These are phyloP conservation scores for Strongylocentrotus purpuratus DNA, from an alignment of 35 echinoderm and acorn worm species.

Conservation along the genomic window DNA sequence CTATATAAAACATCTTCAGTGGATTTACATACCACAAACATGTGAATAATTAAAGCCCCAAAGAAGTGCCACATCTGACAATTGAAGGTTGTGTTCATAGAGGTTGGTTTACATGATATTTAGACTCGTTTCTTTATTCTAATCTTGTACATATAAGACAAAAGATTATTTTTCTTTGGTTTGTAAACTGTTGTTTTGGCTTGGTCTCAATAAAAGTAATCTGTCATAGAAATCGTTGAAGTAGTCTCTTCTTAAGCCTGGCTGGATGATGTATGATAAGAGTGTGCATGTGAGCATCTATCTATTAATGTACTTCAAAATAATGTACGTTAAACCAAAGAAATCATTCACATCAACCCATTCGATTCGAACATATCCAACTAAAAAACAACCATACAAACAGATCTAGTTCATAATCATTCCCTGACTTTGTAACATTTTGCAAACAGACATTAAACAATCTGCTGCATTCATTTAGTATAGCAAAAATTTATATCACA, in stretches of 20 bases:
- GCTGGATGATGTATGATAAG: background rate
- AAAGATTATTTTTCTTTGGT: conserved; percentile 21
- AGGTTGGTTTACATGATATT: background rate
- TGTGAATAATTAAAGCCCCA: background rate
- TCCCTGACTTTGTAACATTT: no score
- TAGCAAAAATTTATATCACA: no score
- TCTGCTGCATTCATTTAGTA: no score
- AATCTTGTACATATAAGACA: conserved; percentile 37
- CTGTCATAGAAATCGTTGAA: background rate
- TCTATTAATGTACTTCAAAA: background rate
- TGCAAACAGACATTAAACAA: no score
- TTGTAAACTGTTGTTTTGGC: conserved; percentile 12
- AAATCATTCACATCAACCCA: no score
- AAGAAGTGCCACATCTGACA: background rate
- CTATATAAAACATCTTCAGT: no score
- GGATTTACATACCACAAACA: background rate
- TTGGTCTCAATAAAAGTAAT: conserved; percentile 6
- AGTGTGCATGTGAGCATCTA: background rate
- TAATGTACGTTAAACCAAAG: background rate
- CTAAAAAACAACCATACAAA: no score
- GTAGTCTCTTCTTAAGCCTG: background rate
- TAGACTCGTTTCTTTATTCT: background rate
- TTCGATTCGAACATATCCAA: no score
- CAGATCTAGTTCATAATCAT: no score
- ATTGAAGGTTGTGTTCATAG: background rate